phyloP scores from a whole-genome alignment of 2,888 invertebrate genomes.

The Plutella xylostella region DNA sequence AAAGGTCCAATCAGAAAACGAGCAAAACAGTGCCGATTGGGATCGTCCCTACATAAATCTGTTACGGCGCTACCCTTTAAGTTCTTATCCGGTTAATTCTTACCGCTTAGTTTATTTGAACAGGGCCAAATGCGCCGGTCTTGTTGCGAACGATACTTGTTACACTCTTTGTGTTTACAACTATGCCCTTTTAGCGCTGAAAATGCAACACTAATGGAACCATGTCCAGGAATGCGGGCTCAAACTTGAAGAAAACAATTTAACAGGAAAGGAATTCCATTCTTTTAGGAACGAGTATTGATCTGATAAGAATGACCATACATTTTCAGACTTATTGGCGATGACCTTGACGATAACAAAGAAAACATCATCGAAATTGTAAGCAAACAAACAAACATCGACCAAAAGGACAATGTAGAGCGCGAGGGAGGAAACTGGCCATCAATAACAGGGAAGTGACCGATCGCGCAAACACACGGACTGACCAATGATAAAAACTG shows the following conservation, averaged over 20 bases:
- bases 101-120: constrained; percentile 68
- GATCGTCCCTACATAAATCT: constrained; percentile 67
- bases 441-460: constrained; percentile 65
- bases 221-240: constrained; percentile 34
- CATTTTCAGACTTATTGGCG: too few relatives aligned
- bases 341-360: not conserved
- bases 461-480: constrained; percentile 61
- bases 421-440: constrained; percentile 38
- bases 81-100: constrained; percentile 68
- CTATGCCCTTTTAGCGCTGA: constrained; percentile 66
- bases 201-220: constrained; percentile 64
- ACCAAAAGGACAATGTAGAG: constrained; percentile 4
- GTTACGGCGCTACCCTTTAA: constrained; percentile 65
- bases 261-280: not conserved
- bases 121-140: constrained; percentile 55
- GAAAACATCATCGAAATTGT: constrained; percentile 1
- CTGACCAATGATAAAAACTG: constrained; percentile 68
- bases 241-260: not conserved
- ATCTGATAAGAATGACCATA: not conserved
- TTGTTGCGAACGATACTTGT: constrained; percentile 46
- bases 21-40: constrained; percentile 38
- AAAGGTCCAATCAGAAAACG: not conserved
- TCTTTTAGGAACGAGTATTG: not conserved
- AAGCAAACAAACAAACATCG: not conserved
- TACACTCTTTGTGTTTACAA: constrained; percentile 63